A percentile compares a stretch with the other conserved stretches of the same genome.
These are phyloP conservation scores for Polyploca ridens DNA, from an alignment of 2,888 invertebrate genomes.

Conservation along the genomic window DNA sequence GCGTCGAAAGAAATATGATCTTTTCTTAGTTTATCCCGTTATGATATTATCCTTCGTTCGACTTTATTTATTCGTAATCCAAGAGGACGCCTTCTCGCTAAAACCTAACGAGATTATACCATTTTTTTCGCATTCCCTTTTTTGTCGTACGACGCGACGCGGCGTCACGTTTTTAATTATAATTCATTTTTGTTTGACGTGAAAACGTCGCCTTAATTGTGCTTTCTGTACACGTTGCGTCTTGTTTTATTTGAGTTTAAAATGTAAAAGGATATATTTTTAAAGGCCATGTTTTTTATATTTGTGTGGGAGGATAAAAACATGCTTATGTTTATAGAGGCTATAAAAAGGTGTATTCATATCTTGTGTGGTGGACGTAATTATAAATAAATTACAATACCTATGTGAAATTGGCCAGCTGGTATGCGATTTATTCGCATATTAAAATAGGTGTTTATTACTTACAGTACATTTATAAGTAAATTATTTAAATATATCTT, in stretches of 20 bases:
- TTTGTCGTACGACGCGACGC: constrained; percentile 3
- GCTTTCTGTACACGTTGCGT: constrained; percentile 3
- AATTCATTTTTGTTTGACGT: constrained; percentile 20
- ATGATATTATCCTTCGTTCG: constrained; percentile 9
- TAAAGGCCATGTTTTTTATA: not conserved
- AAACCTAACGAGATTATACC: constrained; percentile 22
- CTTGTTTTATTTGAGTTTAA: not conserved
- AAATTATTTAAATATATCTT: too few species aligned
- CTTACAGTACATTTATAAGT: too few species aligned
- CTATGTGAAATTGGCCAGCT: too few species aligned
- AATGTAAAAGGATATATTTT: not conserved
- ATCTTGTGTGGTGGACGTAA: too few species aligned
- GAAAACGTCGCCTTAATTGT: constrained; percentile 11
- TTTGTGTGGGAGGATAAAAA: not conserved
- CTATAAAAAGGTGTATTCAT: too few species aligned
- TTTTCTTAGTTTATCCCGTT: constrained; percentile 1
- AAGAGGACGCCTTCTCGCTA: constrained; percentile 9
- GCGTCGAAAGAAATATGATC: constrained; percentile 9
- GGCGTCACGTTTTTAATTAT: constrained; percentile 19
- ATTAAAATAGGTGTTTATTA: too few species aligned
- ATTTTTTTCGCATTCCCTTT: constrained; percentile 14
- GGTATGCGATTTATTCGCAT: too few species aligned
- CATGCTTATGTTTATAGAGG: too few species aligned
- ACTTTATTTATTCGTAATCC: constrained; percentile 18
- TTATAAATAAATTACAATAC: too few species aligned